phyloP scores from a whole-genome alignment of 2,113 vertebrate genomes.

The Xiphophorus maculatus region DNA sequence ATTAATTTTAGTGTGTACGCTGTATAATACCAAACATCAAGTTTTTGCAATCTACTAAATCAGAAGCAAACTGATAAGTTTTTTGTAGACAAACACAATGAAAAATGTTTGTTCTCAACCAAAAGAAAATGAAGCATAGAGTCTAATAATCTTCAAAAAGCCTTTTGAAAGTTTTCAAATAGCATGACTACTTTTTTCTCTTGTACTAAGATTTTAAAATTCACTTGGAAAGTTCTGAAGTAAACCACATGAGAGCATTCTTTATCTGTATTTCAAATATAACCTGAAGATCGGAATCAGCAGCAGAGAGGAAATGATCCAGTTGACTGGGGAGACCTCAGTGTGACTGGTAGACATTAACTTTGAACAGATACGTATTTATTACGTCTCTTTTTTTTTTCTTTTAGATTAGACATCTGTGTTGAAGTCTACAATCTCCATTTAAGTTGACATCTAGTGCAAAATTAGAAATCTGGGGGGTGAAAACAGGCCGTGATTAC shows the following conservation, averaged over 20 bases:
- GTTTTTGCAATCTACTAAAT: not conserved
- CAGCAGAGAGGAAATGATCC: not conserved
- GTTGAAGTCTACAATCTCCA: not conserved
- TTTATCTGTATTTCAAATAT: not conserved
- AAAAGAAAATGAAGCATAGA: not conserved
- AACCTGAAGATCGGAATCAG: not conserved
- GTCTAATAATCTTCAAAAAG: not conserved
- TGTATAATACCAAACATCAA: not conserved
- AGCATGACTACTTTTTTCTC: not conserved
- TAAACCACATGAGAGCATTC: not conserved
- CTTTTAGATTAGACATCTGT: not conserved
- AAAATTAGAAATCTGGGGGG: not conserved
- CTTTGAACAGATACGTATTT: not conserved
- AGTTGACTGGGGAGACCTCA: not conserved
- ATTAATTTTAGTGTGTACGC: not conserved
- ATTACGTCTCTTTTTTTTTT: not conserved
- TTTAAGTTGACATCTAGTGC: not conserved
- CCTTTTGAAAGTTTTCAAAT: not conserved
- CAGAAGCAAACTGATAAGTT: not conserved
- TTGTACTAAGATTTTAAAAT: not conserved
- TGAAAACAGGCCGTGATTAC: not conserved
- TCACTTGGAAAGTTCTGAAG: constrained; percentile 6
- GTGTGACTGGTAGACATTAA: not conserved
- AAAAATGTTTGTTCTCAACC: not conserved
- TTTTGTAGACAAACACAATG: not conserved